These are phyloP conservation scores for Sylvilagus floridanus DNA, from an alignment of 2,797 vertebrate genomes.

Conservation along the genomic window DNA sequence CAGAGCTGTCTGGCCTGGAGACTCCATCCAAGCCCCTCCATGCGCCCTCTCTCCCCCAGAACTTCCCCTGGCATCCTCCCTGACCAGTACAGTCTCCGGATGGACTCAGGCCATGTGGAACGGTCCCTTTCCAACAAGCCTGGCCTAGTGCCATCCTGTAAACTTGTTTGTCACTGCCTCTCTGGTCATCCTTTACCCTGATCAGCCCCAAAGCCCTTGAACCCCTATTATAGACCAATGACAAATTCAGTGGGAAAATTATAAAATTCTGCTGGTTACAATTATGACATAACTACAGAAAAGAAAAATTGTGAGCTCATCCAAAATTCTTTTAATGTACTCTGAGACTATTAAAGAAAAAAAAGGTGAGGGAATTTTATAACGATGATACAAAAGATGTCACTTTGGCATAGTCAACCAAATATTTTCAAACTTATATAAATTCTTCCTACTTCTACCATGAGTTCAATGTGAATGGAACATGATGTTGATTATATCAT, in stretches of 20 bases:
- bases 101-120: not conserved
- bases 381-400: not conserved
- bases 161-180: not conserved
- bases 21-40: accelerated
- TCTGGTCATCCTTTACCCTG: not conserved
- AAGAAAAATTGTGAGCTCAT: not conserved
- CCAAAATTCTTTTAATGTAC: not conserved
- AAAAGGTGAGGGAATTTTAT: constrained; percentile 5
- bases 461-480: not conserved
- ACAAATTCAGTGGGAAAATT: not conserved
- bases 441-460: not conserved
- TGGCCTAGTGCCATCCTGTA: not conserved
- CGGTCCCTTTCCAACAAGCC: not conserved
- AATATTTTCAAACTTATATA: constrained; percentile 21
- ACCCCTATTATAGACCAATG: not conserved
- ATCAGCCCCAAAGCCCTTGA: not conserved
- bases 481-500: not conserved
- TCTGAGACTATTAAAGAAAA: not conserved
- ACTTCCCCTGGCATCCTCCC: not conserved
- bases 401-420: not conserved
- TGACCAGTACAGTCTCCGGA: not conserved
- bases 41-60: too few relatives aligned
- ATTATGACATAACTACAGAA: not conserved
- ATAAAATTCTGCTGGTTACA: constrained; percentile 1
- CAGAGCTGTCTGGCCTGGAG: not conserved